Evolutionary conservation across 2,888 invertebrate genomes (phyloP).

Genomic region (Tetramorium bicarinatum): DNA sequence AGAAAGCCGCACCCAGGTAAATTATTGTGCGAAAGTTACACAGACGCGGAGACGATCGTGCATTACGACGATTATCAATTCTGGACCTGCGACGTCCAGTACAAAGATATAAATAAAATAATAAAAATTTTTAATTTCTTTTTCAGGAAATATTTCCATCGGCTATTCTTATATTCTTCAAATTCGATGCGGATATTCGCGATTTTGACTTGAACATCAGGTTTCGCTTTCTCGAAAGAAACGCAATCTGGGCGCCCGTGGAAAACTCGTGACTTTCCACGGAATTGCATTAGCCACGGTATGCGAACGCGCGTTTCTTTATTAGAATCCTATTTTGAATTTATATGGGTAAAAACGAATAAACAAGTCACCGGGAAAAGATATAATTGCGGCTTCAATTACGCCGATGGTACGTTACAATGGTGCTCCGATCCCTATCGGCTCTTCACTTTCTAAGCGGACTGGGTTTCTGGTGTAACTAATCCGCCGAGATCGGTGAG

Average conservation of each 20-base stretch:
- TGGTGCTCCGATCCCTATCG: conserved; percentile 68
- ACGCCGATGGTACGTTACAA: conserved; percentile 61
- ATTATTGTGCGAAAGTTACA: conserved; percentile 61
- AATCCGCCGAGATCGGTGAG: conserved; percentile 64
- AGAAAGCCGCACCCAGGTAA: conserved; percentile 56
- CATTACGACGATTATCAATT: conserved; percentile 42
- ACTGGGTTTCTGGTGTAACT: conserved; percentile 64
- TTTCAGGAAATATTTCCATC: neutral
- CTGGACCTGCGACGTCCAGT: no score
- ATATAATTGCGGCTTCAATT: conserved; percentile 72
- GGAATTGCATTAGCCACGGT: conserved; percentile 44
- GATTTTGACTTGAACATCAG: neutral
- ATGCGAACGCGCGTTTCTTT: conserved; percentile 57
- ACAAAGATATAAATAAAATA: neutral
- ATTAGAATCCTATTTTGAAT: conserved; percentile 66
- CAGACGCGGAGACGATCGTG: neutral
- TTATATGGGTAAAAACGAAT: conserved; percentile 65
- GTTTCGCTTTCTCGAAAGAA: conserved; percentile 55
- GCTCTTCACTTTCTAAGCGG: conserved; percentile 68
- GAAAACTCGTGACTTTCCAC: conserved; percentile 62
- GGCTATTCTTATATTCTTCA: no score
- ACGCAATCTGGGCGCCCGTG: conserved; percentile 62
- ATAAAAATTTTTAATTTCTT: neutral
- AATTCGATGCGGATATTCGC: neutral
- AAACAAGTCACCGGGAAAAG: conserved; percentile 34